These are phyloP conservation scores for Hylaea fasciaria DNA, from an alignment of 2,888 invertebrate genomes.

Conservation along the genomic window DNA sequence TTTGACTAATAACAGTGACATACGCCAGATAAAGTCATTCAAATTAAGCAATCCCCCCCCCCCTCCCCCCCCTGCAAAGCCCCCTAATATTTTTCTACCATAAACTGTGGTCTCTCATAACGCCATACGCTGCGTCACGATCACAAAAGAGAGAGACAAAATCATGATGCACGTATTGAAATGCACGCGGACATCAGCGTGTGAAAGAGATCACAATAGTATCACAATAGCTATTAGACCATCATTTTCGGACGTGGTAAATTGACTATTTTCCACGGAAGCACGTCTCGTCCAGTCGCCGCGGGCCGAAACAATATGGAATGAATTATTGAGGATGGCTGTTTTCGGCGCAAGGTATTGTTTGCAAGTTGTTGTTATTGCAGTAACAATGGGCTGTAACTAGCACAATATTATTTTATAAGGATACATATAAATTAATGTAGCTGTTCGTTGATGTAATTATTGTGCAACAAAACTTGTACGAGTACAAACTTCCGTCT, in stretches of 20 bases:
- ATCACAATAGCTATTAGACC: constrained; percentile 1
- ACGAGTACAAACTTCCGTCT: too few species aligned
- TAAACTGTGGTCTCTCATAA: too few species aligned
- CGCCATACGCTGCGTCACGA: too few species aligned
- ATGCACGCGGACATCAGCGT: too few species aligned
- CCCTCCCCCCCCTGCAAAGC: too few species aligned
- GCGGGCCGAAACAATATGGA: constrained; percentile 11
- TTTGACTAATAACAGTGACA: too few species aligned
- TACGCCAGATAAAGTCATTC: too few species aligned
- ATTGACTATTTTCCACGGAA: constrained; percentile 15
- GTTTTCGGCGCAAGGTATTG: constrained; percentile 1
- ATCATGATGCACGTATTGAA: too few species aligned
- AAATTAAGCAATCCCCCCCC: too few species aligned
- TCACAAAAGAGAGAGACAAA: too few species aligned
- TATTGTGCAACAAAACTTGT: neutral
- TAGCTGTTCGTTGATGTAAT: neutral
- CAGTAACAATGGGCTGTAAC: neutral
- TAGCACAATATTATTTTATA: neutral
- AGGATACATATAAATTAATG: neutral
- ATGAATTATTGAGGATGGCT: constrained; percentile 10
- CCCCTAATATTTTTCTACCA: too few species aligned
- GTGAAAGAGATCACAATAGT: neutral
- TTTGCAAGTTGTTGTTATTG: constrained; percentile 5
- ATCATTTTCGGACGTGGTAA: neutral
- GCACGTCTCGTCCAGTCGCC: constrained; percentile 1